phyloP scores from a whole-genome alignment of 2,113 vertebrate genomes.

The Terrapene triunguis region DNA sequence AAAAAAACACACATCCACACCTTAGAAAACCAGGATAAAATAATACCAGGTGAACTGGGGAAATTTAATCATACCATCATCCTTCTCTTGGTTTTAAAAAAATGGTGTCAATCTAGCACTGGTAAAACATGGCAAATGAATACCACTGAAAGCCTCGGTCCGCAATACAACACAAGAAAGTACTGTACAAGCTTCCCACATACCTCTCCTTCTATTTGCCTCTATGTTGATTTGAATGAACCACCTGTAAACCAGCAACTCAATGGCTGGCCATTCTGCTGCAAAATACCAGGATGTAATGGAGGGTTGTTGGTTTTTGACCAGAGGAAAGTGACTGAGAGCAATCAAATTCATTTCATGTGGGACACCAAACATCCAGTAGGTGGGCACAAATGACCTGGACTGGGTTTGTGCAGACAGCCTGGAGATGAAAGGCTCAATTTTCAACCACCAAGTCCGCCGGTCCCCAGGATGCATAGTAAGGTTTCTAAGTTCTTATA shows the following conservation, averaged over 20 bases:
- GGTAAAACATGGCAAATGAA: background rate
- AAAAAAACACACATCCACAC: background rate
- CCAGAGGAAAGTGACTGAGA: background rate
- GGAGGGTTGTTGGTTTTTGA: background rate
- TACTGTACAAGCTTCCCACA: background rate
- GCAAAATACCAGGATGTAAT: background rate
- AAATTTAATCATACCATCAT: background rate
- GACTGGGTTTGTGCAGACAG: background rate
- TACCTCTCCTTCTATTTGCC: background rate
- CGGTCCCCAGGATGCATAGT: fast-evolving
- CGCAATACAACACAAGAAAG: background rate
- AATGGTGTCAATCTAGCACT: background rate
- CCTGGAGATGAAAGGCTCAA: background rate
- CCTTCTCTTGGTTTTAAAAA: background rate
- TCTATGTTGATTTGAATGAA: background rate
- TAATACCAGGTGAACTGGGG: background rate
- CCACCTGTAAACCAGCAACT: background rate
- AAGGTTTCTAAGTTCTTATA: background rate
- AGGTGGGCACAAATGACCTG: background rate
- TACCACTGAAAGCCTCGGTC: background rate
- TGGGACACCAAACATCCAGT: background rate
- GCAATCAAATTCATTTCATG: background rate
- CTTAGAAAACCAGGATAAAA: background rate
- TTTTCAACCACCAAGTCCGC: background rate
- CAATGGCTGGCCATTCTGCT: background rate